A percentile compares a stretch with the other conserved stretches of the same genome.
These are phyloP conservation scores for Hippocampus comes DNA, from an alignment of 2,113 vertebrate genomes.

Conservation along the genomic window DNA sequence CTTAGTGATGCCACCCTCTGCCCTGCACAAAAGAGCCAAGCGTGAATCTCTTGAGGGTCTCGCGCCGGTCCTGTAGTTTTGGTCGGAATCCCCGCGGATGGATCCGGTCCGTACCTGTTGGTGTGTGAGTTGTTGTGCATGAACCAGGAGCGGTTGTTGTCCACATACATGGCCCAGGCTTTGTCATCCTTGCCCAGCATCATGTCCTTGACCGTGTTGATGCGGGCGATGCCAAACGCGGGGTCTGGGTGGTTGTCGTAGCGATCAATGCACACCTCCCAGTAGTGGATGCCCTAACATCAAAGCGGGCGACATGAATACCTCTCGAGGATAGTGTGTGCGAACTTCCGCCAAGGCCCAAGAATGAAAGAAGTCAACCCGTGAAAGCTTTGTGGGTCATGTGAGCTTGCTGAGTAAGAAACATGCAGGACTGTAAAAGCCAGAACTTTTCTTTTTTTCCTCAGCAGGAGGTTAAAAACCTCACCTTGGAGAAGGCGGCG, in stretches of 20 bases:
- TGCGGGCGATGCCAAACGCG: conserved; percentile 91
- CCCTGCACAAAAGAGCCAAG: conserved; percentile 66
- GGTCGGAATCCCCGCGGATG: neutral
- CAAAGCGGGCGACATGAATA: neutral
- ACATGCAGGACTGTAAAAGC: too few relatives aligned
- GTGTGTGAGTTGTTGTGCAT: conserved; percentile 99
- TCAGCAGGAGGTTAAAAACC: neutral
- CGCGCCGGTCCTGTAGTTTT: neutral
- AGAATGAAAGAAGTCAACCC: too few relatives aligned
- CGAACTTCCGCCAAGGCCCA: neutral
- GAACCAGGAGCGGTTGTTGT: conserved; percentile 99
- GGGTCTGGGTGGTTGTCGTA: conserved; percentile 98
- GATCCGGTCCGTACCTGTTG: conserved; percentile 76
- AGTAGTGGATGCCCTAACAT: conserved; percentile 84
- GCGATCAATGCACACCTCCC: conserved; percentile 90
- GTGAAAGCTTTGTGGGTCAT: too few relatives aligned
- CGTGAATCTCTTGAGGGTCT: neutral
- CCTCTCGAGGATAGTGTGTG: neutral
- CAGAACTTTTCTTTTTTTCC: too few relatives aligned
- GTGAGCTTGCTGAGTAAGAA: too few relatives aligned
- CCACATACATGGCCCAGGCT: conserved; percentile 99
- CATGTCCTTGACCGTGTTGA: conserved; percentile 90
- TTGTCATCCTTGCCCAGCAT: conserved; percentile 98
- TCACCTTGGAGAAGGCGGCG: conserved; percentile 87
- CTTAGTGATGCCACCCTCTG: conserved; percentile 91